phyloP scores from a whole-genome alignment of 2,888 invertebrate species.

The Chymomyza amoena region DNA sequence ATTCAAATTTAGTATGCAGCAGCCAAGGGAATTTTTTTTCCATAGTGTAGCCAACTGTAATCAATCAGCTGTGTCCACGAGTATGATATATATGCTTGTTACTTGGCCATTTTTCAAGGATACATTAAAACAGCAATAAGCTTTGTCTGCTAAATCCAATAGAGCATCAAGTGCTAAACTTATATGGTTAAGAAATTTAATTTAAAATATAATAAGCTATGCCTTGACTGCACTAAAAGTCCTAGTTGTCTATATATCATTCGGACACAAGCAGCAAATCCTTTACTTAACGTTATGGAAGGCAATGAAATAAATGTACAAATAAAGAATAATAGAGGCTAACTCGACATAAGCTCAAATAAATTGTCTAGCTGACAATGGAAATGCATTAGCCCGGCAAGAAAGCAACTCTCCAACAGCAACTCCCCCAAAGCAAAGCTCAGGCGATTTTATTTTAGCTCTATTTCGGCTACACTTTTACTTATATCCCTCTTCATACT shows the following conservation, averaged over 20 bases:
- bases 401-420: slow-evolving; percentile 2
- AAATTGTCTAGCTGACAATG: slow-evolving; percentile 63
- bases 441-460: not conserved
- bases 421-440: not conserved
- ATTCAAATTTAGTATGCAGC: too few relatives aligned
- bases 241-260: not conserved
- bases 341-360: slow-evolving; percentile 50
- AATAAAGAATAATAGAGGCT: slow-evolving; percentile 40
- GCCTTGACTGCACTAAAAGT: not conserved
- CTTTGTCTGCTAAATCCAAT: not conserved
- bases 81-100: too few relatives aligned
- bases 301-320: slow-evolving; percentile 15
- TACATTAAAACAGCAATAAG: too few relatives aligned
- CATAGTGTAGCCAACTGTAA: too few relatives aligned
- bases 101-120: too few relatives aligned
- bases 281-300: not conserved
- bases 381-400: slow-evolving; percentile 59
- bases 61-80: too few relatives aligned
- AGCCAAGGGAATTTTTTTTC: too few relatives aligned
- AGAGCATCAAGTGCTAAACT: not conserved
- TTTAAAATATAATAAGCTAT: slow-evolving; percentile 15
- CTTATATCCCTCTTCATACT: not conserved
- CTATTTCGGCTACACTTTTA: not conserved
- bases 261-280: not conserved
- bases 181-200: not conserved